phyloP scores from a whole-genome alignment of 2,888 invertebrate species.

The Nemurella pictetii region DNA sequence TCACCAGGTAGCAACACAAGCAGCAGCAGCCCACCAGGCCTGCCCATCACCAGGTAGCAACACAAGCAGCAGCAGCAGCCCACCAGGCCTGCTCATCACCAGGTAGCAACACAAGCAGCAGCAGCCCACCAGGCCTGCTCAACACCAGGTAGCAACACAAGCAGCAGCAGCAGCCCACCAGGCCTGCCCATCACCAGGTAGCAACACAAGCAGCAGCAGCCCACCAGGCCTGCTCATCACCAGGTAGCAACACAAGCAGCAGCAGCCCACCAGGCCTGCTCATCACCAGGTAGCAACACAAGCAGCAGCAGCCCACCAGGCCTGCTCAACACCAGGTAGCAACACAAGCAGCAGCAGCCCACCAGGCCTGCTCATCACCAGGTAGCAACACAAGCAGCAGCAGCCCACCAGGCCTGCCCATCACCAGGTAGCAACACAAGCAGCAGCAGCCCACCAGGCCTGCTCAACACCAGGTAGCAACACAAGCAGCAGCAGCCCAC shows the following conservation, averaged over 20 bases:
- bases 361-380: slow-evolving; percentile 57
- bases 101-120: slow-evolving; percentile 49
- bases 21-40: too few species aligned
- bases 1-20: slow-evolving; percentile 54
- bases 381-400: slow-evolving; percentile 48
- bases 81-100: slow-evolving; percentile 56
- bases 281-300: slow-evolving; percentile 54
- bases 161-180: background rate
- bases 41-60: too few species aligned
- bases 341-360: too few species aligned
- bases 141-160: too few species aligned
- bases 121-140: too few species aligned
- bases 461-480: slow-evolving; percentile 58
- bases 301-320: too few species aligned
- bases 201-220: background rate
- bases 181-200: slow-evolving; percentile 60
- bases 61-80: too few species aligned
- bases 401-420: too few species aligned
- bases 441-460: slow-evolving; percentile 46
- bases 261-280: slow-evolving; percentile 51
- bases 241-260: too few species aligned
- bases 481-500: background rate
- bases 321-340: too few species aligned
- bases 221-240: too few species aligned
- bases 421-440: too few species aligned